Evolutionary conservation across 2,888 invertebrate species (phyloP).

Genomic region (Bombylius discolor): DNA sequence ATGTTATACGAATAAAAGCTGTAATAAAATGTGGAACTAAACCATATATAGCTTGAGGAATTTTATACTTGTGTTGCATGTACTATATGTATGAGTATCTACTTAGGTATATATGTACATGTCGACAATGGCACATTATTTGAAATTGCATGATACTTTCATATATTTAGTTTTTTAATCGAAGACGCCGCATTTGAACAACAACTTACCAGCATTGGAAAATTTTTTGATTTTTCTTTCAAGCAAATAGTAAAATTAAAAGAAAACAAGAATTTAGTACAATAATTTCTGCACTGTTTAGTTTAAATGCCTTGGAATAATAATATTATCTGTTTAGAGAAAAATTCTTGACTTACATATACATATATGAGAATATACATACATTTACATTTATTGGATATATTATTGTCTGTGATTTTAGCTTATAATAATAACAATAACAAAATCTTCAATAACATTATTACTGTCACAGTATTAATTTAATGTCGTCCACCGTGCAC

Average conservation of each 20-base stretch:
- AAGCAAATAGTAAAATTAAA: neutral
- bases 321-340: neutral
- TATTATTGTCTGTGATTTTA: neutral
- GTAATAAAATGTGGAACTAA: no score
- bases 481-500: no score
- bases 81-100: no score
- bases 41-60: no score
- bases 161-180: neutral
- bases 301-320: conserved; percentile 4
- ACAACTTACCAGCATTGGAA: no score
- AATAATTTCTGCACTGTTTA: neutral
- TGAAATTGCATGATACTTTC: neutral
- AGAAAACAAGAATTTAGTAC: neutral
- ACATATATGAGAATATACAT: neutral
- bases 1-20: no score
- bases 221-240: no score
- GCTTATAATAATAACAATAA: no score
- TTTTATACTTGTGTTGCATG: no score
- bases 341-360: neutral
- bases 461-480: no score
- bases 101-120: no score
- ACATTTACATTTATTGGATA: neutral
- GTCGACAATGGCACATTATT: neutral
- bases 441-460: no score
- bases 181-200: neutral